Conservation (phyloP, 1,140 invertebrate genomes). For the Pseudomyrmex flavicornis region DNA sequence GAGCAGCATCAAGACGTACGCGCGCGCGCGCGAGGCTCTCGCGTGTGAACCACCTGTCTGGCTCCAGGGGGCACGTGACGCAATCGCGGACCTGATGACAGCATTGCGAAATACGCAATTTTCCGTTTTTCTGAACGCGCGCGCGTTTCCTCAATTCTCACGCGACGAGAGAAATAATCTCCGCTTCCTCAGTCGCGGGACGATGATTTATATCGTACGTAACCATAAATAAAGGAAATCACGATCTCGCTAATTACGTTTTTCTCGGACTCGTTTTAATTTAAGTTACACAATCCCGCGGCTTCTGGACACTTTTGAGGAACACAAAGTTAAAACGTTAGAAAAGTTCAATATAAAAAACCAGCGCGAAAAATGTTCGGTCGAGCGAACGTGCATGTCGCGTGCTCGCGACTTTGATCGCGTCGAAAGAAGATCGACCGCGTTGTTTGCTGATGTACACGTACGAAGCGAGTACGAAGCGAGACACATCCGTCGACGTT, state of each 20-base stretch:
- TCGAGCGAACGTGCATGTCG: not conserved
- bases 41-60: constrained; percentile 38
- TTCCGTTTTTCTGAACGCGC: not conserved
- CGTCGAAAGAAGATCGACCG: constrained; percentile 12
- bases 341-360: too few relatives aligned
- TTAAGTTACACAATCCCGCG: not conserved
- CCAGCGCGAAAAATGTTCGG: not conserved
- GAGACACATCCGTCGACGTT: constrained; percentile 28
- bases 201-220: too few relatives aligned
- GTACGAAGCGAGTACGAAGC: not conserved
- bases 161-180: not conserved
- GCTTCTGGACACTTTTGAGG: too few relatives aligned
- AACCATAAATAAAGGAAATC: too few relatives aligned
- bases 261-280: not conserved
- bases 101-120: not conserved
- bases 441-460: constrained; percentile 48
- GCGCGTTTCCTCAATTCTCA: not conserved
- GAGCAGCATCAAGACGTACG: not conserved
- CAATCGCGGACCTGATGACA: constrained; percentile 12
- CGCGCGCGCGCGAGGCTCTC: not conserved
- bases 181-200: too few relatives aligned
- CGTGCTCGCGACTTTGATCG: not conserved
- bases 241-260: too few relatives aligned
- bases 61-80: constrained; percentile 3
- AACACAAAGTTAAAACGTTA: too few relatives aligned